Evolutionary conservation across 2,888 invertebrate genomes (phyloP).

Genomic region (Agonopterix subpropinquella): DNA sequence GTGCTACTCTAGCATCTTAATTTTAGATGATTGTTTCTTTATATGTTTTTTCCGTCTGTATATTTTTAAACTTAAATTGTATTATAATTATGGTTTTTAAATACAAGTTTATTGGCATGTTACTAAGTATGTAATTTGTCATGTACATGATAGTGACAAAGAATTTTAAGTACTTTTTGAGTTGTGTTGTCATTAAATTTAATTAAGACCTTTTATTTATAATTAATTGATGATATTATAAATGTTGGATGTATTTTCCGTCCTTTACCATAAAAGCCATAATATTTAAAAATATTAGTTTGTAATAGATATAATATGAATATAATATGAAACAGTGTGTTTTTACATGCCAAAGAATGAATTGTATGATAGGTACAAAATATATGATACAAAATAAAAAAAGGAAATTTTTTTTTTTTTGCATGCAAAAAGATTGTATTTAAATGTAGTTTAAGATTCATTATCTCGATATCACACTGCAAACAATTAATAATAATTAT

Average conservation of each 20-base stretch:
- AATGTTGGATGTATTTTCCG: slow-evolving; percentile 37
- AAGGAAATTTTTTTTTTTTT: slow-evolving; percentile 36
- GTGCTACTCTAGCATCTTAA: neutral
- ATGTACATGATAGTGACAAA: too few relatives aligned
- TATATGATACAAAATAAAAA: slow-evolving; percentile 24
- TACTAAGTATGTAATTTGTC: too few relatives aligned
- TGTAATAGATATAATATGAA: slow-evolving; percentile 15
- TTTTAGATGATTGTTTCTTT: neutral
- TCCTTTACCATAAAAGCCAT: slow-evolving; percentile 38
- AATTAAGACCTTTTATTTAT: too few relatives aligned
- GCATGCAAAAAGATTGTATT: slow-evolving; percentile 47
- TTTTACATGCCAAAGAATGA: slow-evolving; percentile 60
- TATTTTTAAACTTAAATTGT: slow-evolving; percentile 1
- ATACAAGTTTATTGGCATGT: neutral
- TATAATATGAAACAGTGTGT: slow-evolving; percentile 31
- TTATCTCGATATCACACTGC: slow-evolving; percentile 17
- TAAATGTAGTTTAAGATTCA: slow-evolving; percentile 10
- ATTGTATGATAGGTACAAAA: slow-evolving; percentile 51
- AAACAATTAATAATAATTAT: slow-evolving; percentile 13
- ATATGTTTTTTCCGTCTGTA: neutral
- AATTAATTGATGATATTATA: too few relatives aligned
- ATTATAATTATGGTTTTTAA: slow-evolving; percentile 3
- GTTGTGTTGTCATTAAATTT: too few relatives aligned
- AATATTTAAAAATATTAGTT: slow-evolving; percentile 20
- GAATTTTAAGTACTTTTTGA: too few relatives aligned